Evolutionary conservation across 2,113 vertebrate species (phyloP).

Genomic region (Tichodroma muraria): DNA sequence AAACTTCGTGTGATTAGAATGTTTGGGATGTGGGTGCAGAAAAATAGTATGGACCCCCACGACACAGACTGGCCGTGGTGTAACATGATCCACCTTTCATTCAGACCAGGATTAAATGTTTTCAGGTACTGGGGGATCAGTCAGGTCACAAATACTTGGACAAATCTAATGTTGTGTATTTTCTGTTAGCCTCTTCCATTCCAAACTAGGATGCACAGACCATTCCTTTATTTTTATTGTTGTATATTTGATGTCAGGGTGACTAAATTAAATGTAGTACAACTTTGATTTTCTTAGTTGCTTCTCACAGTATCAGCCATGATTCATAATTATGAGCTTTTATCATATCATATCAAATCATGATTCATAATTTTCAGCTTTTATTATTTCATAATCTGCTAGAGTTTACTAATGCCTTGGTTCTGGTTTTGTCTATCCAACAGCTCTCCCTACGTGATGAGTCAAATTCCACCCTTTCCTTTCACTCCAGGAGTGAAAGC

Average conservation of each 20-base stretch:
- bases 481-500: background rate
- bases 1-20: background rate
- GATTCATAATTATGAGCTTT: background rate
- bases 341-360: too few relatives aligned
- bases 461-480: background rate
- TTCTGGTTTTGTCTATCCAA: background rate
- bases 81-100: background rate
- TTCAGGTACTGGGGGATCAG: background rate
- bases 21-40: background rate
- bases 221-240: background rate
- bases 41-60: background rate
- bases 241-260: background rate
- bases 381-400: background rate
- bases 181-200: background rate
- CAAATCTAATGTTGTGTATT: background rate
- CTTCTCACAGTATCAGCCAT: background rate
- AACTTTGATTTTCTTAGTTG: background rate
- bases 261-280: background rate
- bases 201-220: background rate
- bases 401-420: background rate
- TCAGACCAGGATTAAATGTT: background rate
- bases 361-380: background rate
- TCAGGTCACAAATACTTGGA: background rate
- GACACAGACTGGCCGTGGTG: background rate
- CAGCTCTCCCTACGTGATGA: background rate